Base-by-base conservation (phyloP, 2,888 invertebrate genomes). In the Hipparchia sbordonii region DNA sequence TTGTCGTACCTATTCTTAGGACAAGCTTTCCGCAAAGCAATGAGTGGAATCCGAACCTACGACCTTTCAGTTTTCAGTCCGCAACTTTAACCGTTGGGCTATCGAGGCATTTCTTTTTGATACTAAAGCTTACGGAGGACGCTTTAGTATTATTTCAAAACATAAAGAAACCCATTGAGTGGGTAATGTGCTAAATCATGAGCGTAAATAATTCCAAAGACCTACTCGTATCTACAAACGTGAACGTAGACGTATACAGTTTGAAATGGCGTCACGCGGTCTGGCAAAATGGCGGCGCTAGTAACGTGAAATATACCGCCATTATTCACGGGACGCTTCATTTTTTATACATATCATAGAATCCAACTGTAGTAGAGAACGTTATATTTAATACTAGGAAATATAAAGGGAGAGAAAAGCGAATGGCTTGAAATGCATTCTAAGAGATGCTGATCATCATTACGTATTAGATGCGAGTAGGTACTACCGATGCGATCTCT, bases 221-320 rank as follows among this genome's bases (percentile, higher is more conserved):
- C 78, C 81, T 79, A 56, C 7, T 6, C 6, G 6, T 46, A 48
- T 78, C 73, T 59, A 60, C 61, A 69, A 78, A 79, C 78, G 78
- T 78, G 84, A 87, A 86, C 88, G 86, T 86, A 67, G 56, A 56
- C 67, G 65, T 61, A 86, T 85, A 83, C 86, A 83, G 89, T 87
- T 87, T 82, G 87, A 85, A 89, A 90, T 90, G 92, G 93, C 93
- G 93, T 90, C 93, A 93, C 88, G 93, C 93, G 87, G 93, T 93
- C 93, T 93, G 85, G 85, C 86, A 91, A 91, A 87, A 91, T 91
- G 91, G 92, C 90, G 87, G 84, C 83, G 78, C 76, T 80, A 80
- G 77, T 79, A 80, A 82, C 82, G 81, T 81, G 79, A 83, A 87
- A 87, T 82, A 82, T 82, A 83, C 86, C 82, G 82, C 84, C 80